Base-by-base conservation (phyloP, 2,797 vertebrate species). In the Sebastiscus albofasciatus region DNA sequence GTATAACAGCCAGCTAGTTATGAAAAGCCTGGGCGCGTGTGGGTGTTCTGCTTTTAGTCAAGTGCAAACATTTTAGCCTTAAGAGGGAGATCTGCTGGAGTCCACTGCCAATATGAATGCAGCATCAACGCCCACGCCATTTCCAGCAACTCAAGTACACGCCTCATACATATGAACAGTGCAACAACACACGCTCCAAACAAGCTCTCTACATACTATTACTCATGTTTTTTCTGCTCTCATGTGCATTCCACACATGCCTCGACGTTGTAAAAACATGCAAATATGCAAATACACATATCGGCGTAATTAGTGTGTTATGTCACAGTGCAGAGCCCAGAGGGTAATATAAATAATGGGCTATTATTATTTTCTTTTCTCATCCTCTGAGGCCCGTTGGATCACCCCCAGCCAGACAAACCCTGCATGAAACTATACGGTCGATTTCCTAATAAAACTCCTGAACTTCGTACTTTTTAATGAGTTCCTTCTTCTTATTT, bases 61-160 rank as follows among this genome's bases (percentile, higher is more conserved):
- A 96, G 95, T 94, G 95, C 94, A 95, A 94, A 95, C 93, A 95
- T 95, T 95, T 95, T 92, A 95, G 92, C 94, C 94, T 94, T 94
- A 92, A 96, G 94, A 95, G 93, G 89, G 84, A 93, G 86, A 90
- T 89, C 90, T 94, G 93, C 89, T 79, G 85, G 83, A 87, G 90
- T 89, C 85, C 83, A 81, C 85, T 88, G 89, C 89, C 92, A 92
- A 92, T 84, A 89, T 86, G 90, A 92, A 91, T 87, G 82, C 86
- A 77, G 85, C 90, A 93, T 93, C 89, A 89, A 92, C 93, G 26
- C 94, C 95, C 93, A 94, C 93, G 14, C 79, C 67, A 61, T 80
- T 85, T 69, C 83, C 67, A 75, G 29, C 33, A 58, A 77, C 76
- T 84, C 77, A 70, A 79, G 81, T 68, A 76, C 81, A 78, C 87